Base-by-base conservation (phyloP, 2,888 invertebrate species). In the Drosophila sordidula region DNA sequence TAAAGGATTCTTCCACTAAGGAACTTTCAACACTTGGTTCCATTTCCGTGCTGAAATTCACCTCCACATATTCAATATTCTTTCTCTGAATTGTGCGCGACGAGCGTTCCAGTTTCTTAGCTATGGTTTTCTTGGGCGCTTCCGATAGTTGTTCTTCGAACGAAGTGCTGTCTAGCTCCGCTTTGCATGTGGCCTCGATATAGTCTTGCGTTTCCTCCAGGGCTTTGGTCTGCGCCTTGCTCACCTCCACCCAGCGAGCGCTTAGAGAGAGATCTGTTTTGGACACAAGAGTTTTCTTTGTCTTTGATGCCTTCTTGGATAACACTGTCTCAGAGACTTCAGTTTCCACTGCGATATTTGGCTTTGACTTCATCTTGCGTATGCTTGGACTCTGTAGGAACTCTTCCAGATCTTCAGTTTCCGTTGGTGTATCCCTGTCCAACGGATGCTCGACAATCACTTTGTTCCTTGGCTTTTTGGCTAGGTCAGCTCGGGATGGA, bases 191-290 rank as follows among this genome's bases (percentile, higher is more conserved):
- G n/a, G 63, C 14, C 8, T 32, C 45, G 8, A 88, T 68, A 25
- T 46, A 88, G 44, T 47, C 51, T 38, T 85, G 74, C 0, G 75
- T 86, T 52, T 76, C 86, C 3, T 59, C 25, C 44, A 86, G 22
- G 6, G 44, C 42, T 32, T 57, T 52, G 3, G 26, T 14, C 39
- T 88, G 80, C 6, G 56, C 41, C 22, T 65, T 68, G n/a, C 52
- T 72, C 0, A 83, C 71, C 42, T 79, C 64, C 3, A 83, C 86
- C 83, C 83, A 83, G 1, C 77, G 86, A 9, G 83, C 83, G 29
- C 77, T 65, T n/a, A 83, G 42, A 8, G 36, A 47, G 3, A 70
- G 34, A 39, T 85, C 67, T 1, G 36, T 22, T n/a, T 47, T 67
- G 3, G 57, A 26, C 6, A 6, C 5, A 1, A n/a, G 2, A 4